A percentile compares a stretch with the other conserved stretches of the same genome.
phyloP scores from a whole-genome alignment of 2,113 vertebrate genomes.

The Scopus umbretta region DNA sequence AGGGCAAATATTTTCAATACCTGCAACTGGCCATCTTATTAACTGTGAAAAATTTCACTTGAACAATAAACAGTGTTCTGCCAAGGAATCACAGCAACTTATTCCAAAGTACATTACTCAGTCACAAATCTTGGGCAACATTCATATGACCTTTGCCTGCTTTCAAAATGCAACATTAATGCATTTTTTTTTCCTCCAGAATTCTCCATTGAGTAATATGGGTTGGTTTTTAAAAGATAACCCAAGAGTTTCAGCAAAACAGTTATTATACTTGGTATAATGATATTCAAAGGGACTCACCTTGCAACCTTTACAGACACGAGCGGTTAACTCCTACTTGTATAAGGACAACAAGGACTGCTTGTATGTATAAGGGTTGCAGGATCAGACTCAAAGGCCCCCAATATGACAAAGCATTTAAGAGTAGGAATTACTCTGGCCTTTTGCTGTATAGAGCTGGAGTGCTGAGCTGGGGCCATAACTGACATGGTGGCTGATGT shows the following conservation, averaged over 20 bases:
- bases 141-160: constrained; percentile 32
- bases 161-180: constrained; percentile 33
- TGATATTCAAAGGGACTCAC: constrained; percentile 22
- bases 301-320: constrained; percentile 1
- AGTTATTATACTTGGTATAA: constrained; percentile 16
- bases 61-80: constrained; percentile 44
- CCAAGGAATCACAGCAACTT: constrained; percentile 39
- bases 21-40: constrained; percentile 42
- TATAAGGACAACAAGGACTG: background rate
- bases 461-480: background rate
- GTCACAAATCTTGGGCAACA: constrained; percentile 33
- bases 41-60: constrained; percentile 50
- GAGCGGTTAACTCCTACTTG: background rate
- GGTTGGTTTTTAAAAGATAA: constrained; percentile 11
- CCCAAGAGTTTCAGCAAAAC: constrained; percentile 18
- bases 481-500: background rate
- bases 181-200: background rate
- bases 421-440: background rate
- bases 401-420: constrained; percentile 1
- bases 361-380: background rate
- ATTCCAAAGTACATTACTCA: constrained; percentile 48
- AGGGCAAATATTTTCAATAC: constrained; percentile 53
- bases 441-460: background rate
- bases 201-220: constrained; percentile 11
- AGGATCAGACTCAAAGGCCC: background rate